phyloP scores from a whole-genome alignment of 1,140 invertebrate species.

The Cydia pomonella region DNA sequence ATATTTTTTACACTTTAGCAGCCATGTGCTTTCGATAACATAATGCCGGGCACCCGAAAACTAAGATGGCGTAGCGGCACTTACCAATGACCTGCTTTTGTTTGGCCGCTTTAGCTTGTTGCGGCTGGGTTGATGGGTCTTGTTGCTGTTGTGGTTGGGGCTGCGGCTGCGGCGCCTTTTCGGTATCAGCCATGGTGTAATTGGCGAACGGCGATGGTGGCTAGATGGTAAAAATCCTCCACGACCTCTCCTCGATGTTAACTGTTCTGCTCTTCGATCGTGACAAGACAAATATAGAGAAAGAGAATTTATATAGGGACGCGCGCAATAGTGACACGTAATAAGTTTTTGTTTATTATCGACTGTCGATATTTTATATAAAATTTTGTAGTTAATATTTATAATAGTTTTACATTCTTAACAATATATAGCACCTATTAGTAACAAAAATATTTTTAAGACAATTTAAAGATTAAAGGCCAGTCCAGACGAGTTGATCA shows the following conservation, averaged over 20 bases:
- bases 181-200: conserved; percentile 81
- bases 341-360: neutral
- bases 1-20: conserved; percentile 41
- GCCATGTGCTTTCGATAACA: conserved; percentile 70
- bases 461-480: too few species aligned
- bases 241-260: conserved; percentile 80
- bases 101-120: conserved; percentile 73
- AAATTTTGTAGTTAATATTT: neutral
- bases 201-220: conserved; percentile 81
- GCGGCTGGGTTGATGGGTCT: conserved; percentile 65
- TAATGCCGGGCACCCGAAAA: conserved; percentile 65
- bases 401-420: too few species aligned
- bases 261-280: conserved; percentile 71
- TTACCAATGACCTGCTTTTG: conserved; percentile 80
- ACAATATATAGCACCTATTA: too few species aligned
- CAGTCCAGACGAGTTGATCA: too few species aligned
- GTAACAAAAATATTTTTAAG: too few species aligned
- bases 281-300: conserved; percentile 44
- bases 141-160: conserved; percentile 69
- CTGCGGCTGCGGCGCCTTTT: conserved; percentile 79
- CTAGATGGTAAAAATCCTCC: conserved; percentile 80
- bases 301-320: conserved; percentile 18
- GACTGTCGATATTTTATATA: conserved; percentile 4
- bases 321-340: conserved; percentile 17
- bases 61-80: conserved; percentile 75